phyloP scores from a whole-genome alignment of 2,888 invertebrate species.

The Stenurella melanura region DNA sequence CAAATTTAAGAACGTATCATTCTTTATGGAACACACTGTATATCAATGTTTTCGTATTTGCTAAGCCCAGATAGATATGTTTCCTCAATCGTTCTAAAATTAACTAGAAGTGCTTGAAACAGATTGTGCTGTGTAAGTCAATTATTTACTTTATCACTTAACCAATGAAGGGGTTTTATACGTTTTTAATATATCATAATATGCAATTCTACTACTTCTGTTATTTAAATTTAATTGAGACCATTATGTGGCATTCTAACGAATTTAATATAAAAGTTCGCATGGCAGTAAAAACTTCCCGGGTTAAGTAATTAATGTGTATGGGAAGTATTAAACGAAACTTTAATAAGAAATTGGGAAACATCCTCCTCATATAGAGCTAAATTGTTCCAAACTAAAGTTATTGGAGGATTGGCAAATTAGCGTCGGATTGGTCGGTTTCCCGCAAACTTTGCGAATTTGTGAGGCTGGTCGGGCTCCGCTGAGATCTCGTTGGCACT shows the following conservation, averaged over 20 bases:
- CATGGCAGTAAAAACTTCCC: background rate
- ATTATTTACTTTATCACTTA: too few species aligned
- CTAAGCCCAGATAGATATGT: too few species aligned
- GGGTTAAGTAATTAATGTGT: slow-evolving; percentile 7
- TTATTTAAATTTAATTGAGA: too few species aligned
- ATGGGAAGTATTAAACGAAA: slow-evolving; percentile 27
- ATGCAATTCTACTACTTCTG: too few species aligned
- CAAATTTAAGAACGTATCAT: too few species aligned
- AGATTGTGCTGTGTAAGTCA: too few species aligned
- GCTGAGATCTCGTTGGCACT: slow-evolving; percentile 63
- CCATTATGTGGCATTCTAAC: background rate
- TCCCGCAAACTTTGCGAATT: slow-evolving; percentile 60
- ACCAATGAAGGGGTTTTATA: too few species aligned
- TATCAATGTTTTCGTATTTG: too few species aligned
- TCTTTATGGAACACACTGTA: too few species aligned
- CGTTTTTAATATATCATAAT: too few species aligned
- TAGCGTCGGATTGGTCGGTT: slow-evolving; percentile 63
- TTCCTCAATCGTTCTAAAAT: too few species aligned
- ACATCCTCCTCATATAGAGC: slow-evolving; percentile 40
- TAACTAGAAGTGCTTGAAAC: too few species aligned
- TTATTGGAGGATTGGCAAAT: slow-evolving; percentile 64
- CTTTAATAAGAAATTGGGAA: slow-evolving; percentile 37
- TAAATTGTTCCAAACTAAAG: slow-evolving; percentile 56
- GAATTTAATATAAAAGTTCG: background rate
- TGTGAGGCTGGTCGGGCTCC: slow-evolving; percentile 62